Percentiles rank a stretch among this genome's conserved stretches.
Evolutionary conservation across 2,113 vertebrate species (phyloP).

Genomic region (Danionella cerebrum): DNA sequence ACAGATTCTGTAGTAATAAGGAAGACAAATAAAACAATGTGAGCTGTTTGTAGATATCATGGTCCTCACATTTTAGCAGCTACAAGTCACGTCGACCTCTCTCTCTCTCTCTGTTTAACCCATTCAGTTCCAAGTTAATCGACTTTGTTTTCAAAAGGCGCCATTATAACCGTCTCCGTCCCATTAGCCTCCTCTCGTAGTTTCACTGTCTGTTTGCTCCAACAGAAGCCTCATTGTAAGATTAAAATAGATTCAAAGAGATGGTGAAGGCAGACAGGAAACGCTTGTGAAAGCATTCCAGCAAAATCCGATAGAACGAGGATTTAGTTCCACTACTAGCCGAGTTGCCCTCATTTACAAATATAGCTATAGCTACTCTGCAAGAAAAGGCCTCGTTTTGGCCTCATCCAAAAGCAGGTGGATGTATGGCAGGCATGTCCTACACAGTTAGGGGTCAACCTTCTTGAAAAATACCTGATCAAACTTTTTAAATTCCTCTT

Average conservation of each 20-base stretch:
- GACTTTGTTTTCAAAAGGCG: constrained; percentile 43
- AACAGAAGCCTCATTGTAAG: constrained; percentile 44
- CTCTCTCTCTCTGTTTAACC: not conserved
- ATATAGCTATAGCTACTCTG: not conserved
- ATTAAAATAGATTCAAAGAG: constrained; percentile 35
- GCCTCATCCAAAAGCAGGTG: too few species aligned
- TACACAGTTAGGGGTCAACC: too few species aligned
- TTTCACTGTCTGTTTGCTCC: constrained; percentile 2
- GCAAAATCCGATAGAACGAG: not conserved
- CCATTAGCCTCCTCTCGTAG: constrained; percentile 45
- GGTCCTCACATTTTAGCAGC: not conserved
- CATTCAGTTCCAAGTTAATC: constrained; percentile 21
- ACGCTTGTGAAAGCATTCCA: constrained; percentile 4
- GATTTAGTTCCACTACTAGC: not conserved
- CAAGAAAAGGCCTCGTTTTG: not conserved
- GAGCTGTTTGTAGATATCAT: not conserved
- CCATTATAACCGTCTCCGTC: constrained; percentile 53
- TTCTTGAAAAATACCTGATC: too few species aligned
- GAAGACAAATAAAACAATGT: not conserved
- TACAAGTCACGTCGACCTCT: not conserved
- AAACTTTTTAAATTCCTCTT: too few species aligned
- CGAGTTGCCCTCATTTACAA: constrained; percentile 13
- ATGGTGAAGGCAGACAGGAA: constrained; percentile 23
- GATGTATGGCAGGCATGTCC: too few species aligned
- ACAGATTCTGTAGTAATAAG: not conserved